Base-by-base conservation (phyloP, 1,140 invertebrate genomes). In the Pogonomyrmex californicus region DNA sequence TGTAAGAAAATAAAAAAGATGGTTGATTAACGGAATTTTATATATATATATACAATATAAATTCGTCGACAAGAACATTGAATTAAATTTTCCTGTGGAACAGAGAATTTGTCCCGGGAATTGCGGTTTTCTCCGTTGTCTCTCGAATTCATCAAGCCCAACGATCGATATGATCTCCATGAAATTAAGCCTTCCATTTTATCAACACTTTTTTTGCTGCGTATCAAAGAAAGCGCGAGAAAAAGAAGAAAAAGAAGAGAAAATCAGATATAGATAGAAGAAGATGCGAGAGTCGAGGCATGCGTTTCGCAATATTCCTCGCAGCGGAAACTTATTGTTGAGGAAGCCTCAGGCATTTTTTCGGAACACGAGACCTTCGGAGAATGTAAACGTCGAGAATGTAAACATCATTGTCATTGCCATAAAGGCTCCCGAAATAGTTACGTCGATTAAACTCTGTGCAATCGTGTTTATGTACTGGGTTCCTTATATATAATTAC, bases 81-180 rank as follows among this genome's bases (percentile, higher is more conserved):
- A 62, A 47, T 49, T 23, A 49, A 81, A 68, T 81, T 44, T 33
- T 36, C n/a, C n/a, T 36, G n/a, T 10, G 17, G 63, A 66, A 65
- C 10, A 38, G 14, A 38, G 14, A 68, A 68, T 41, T 68, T 56
- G n/a, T 44, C n/a, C 49, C 47, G n/a, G 12, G 14, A 14, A 49
- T 5, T 10, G 30, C 44, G 6, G n/a, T 81, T 44, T 68, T 12
- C 36, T 36, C 76, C 36, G 62, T 51, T 79, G 12, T 81, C 47
- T 63, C 62, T 38, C 14, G 47, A 44, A 23, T n/a, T 81, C 77
- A 81, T 81, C 60, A 58, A 77, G 36, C n/a, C 36, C 2, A 33
- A n/a, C 47, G 77, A 66, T 79, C 77, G 77, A 79, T 79, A 79
- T 47, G 47, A 81, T 81, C 49, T 56, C 36, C 63, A 81, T 81